Conservation (phyloP, 2,113 vertebrate species). For the Monarcha castaneiventris region DNA sequence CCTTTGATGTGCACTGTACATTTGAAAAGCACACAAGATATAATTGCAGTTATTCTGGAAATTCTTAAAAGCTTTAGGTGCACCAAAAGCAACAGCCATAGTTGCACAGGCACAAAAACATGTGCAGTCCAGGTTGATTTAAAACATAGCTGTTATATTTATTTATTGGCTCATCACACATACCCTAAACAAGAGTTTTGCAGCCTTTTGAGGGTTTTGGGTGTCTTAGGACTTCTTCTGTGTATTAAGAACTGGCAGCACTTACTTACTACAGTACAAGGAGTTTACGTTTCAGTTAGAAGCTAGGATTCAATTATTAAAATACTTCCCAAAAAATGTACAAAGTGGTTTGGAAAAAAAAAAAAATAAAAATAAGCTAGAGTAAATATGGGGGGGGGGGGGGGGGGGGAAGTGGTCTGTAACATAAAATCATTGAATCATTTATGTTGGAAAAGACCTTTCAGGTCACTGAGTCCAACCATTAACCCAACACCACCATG, state of each 20-base stretch:
- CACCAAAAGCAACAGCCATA: background rate
- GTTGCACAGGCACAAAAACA: background rate
- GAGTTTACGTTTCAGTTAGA: background rate
- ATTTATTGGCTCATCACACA: background rate
- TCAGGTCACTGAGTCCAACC: background rate
- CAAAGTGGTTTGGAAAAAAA: background rate
- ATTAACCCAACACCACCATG: accelerated
- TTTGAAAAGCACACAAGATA: background rate
- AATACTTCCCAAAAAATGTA: background rate
- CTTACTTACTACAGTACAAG: background rate
- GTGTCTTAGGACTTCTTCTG: background rate
- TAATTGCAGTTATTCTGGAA: background rate
- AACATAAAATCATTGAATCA: background rate
- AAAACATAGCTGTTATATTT: background rate
- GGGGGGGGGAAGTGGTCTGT: background rate
- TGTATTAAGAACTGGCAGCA: background rate
- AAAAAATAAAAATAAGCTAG: background rate
- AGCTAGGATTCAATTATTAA: background rate
- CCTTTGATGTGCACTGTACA: background rate
- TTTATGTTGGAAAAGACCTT: background rate
- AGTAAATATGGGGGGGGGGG: background rate
- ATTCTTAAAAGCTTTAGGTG: background rate
- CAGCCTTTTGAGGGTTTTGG: background rate
- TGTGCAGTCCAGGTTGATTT: background rate
- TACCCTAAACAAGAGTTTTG: background rate